These are phyloP conservation scores for Neolamprologus hecqui DNA, from an alignment of 2,113 vertebrate species.

Conservation along the genomic window DNA sequence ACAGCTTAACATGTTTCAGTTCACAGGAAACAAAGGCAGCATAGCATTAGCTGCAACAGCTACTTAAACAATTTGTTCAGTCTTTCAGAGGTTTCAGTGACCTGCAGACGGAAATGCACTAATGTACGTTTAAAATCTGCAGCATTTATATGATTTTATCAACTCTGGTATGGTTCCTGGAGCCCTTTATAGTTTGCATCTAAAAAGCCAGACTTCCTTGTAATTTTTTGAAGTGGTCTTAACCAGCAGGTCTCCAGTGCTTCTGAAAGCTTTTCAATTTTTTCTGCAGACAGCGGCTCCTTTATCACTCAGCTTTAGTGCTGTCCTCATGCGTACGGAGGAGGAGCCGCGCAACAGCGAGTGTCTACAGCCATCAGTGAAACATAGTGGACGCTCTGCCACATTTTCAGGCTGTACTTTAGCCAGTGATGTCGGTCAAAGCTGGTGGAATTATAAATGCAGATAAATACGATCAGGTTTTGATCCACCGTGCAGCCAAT, in stretches of 20 bases:
- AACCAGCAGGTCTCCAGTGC: not conserved
- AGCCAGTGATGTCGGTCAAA: not conserved
- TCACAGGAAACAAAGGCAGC: not conserved
- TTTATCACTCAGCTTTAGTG: not conserved
- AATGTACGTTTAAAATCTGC: not conserved
- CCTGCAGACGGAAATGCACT: accelerated
- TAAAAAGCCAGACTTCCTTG: not conserved
- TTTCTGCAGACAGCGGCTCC: not conserved
- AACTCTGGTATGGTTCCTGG: not conserved
- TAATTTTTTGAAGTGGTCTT: not conserved
- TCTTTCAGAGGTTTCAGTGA: not conserved
- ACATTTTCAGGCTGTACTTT: not conserved
- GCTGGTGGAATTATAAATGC: not conserved
- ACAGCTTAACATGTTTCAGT: not conserved
- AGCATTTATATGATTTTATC: not conserved
- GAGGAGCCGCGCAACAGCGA: not conserved
- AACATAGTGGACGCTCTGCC: not conserved
- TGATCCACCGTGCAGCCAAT: not conserved
- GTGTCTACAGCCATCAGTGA: not conserved
- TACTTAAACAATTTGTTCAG: not conserved
- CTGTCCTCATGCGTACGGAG: not conserved
- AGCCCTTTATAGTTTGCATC: not conserved
- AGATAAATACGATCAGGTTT: not conserved
- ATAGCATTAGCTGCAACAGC: not conserved
- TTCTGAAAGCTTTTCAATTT: not conserved